Percentiles rank a stretch among this genome's conserved stretches.
phyloP scores from a whole-genome alignment of 1,140 invertebrate species.

The Caenorhabditis latens region DNA sequence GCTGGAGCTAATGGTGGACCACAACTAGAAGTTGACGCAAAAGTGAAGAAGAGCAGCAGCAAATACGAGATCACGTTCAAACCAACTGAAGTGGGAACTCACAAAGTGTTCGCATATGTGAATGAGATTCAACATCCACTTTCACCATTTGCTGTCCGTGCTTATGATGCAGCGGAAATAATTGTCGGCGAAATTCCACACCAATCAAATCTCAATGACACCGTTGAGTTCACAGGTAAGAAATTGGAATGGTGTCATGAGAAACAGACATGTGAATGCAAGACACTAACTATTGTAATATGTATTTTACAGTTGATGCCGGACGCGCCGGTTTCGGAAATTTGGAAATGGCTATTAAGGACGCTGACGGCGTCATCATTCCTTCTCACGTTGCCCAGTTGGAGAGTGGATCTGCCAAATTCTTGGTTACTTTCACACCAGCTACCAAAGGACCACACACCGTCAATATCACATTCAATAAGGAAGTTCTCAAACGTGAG shows the following conservation, averaged over 20 bases:
- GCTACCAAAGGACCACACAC: conserved; percentile 77
- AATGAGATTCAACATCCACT: conserved; percentile 76
- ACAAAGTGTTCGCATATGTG: conserved; percentile 75
- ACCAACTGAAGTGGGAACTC: conserved; percentile 75
- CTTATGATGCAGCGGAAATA: conserved; percentile 79
- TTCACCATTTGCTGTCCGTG: conserved; percentile 79
- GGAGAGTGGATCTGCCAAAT: conserved; percentile 72
- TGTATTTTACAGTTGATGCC: conserved; percentile 78
- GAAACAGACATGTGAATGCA: neutral
- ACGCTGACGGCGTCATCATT: conserved; percentile 74
- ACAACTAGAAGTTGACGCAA: conserved; percentile 64
- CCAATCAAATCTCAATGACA: conserved; percentile 76
- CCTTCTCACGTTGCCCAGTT: conserved; percentile 76
- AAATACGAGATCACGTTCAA: conserved; percentile 76
- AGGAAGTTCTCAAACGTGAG: conserved; percentile 78
- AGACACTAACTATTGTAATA: neutral
- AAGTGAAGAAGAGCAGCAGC: conserved; percentile 75
- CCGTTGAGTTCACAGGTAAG: conserved; percentile 76
- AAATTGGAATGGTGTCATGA: conserved; percentile 18
- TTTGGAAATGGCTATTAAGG: conserved; percentile 79
- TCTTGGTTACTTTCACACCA: conserved; percentile 79
- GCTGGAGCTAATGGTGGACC: conserved; percentile 47
- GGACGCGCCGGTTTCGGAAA: conserved; percentile 79
- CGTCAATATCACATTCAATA: conserved; percentile 79
- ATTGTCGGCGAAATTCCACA: conserved; percentile 78